Base-by-base conservation (phyloP, 92 coral and sea anemone species). In the Paragorgia papillata region DNA sequence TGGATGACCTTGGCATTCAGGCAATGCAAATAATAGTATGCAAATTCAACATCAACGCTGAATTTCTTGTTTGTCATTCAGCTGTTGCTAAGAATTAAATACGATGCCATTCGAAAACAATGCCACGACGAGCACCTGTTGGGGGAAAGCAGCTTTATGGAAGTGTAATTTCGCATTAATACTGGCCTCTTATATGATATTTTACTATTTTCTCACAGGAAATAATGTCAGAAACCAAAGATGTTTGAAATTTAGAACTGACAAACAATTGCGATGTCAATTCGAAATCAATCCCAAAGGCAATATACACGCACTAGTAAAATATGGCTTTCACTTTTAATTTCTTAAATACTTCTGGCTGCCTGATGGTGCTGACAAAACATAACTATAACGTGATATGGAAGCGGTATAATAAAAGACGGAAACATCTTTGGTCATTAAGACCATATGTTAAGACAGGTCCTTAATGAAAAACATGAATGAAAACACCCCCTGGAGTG, bases 11-110 rank as follows among this genome's bases (percentile, higher is more conserved):
- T 68, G 59, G 41, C 32, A 25, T 7, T 44, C 35, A 43, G 26
- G 22, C 57, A 68, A n/a, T 68, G 75, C 75, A 68, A n/a, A 44
- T 20, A 22, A 64, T 22, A 44, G 43, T 49, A 68, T 68, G 61
- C 24, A 44, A 46, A 41, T 66, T 15, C n/a, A 19, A 43, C 13
- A 41, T 24, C 43, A 7, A 25, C 13, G 0, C n/a, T 33, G 24
- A 66, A 22, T 20, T 67, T 8, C 29, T 46, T 39, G 9, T 29
- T 46, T 1, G 58, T 27, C 2, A 9, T 29, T 68, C 0, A 26
- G 33, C 26, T 58, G 75, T 68, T 68, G 75, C 75, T 68, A 68
- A 44, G 75, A 43, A 67, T 48, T 22, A 22, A 7, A 19, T 0
- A n/a, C 28, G 30, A 35, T 18, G 20, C n/a, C 43, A 20, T 37